phyloP scores from a whole-genome alignment of 1,140 invertebrate genomes.

The Campoletis sonorensis region DNA sequence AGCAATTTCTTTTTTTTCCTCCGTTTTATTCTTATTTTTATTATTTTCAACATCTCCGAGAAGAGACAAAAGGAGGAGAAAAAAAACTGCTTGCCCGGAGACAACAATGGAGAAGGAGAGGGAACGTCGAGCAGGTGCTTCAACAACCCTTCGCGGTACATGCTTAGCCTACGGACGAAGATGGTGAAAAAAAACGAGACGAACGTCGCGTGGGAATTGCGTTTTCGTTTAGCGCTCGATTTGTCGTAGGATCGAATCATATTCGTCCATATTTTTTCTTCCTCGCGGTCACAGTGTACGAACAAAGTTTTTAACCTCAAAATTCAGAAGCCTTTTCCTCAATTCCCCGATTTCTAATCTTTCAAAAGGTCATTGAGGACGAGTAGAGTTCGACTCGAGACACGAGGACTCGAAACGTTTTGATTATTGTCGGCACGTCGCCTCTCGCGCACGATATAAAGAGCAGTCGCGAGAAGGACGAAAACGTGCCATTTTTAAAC shows the following conservation, averaged over 20 bases:
- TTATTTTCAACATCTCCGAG: constrained; percentile 1
- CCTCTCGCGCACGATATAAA: background rate
- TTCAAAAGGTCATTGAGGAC: background rate
- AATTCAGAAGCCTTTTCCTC: no score
- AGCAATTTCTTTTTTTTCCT: constrained; percentile 4
- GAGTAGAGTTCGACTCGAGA: background rate
- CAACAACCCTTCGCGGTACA: background rate
- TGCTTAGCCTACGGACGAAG: background rate
- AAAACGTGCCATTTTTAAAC: background rate
- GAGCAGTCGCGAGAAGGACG: background rate
- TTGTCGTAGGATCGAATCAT: background rate
- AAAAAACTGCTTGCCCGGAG: background rate
- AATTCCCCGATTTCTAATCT: constrained; percentile 1
- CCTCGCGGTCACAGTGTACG: no score
- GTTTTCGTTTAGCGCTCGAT: background rate
- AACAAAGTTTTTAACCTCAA: no score
- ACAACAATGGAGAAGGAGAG: constrained; percentile 9
- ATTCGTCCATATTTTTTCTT: background rate
- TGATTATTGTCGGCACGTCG: constrained; percentile 26
- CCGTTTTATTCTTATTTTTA: background rate
- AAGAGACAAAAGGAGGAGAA: constrained; percentile 1
- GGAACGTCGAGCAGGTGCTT: constrained; percentile 26
- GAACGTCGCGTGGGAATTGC: background rate
- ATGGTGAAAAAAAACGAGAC: background rate
- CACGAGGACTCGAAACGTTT: background rate